These are phyloP conservation scores for Volucella inanis DNA, from an alignment of 2,888 invertebrate species.

Conservation along the genomic window DNA sequence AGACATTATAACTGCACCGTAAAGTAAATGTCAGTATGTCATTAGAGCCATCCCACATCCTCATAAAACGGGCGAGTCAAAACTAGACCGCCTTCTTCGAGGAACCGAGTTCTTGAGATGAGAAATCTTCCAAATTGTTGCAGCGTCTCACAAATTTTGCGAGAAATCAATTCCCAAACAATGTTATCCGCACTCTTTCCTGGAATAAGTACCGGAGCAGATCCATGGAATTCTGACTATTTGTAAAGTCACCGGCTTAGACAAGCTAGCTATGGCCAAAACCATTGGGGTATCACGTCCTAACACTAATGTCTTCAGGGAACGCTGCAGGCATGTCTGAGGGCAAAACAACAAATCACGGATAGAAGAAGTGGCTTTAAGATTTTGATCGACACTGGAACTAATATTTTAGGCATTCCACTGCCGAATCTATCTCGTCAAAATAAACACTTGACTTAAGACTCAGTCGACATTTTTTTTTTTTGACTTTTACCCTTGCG, in stretches of 20 bases:
- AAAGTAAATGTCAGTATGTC: neutral
- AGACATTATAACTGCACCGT: neutral
- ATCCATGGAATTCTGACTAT: neutral
- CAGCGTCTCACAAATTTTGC: constrained; percentile 20
- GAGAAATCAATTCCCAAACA: constrained; percentile 5
- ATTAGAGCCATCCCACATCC: constrained; percentile 7
- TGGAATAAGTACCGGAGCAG: constrained; percentile 17
- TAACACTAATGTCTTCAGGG: neutral
- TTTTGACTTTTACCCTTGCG: constrained; percentile 1
- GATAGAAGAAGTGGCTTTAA: neutral
- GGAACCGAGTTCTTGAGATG: neutral
- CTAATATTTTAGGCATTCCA: constrained; percentile 16
- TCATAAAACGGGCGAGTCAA: constrained; percentile 21
- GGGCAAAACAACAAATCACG: neutral
- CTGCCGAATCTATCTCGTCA: neutral
- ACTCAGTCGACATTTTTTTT: neutral
- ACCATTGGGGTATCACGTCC: constrained; percentile 14
- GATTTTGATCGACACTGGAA: constrained; percentile 22
- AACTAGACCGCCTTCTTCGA: neutral
- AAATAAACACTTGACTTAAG: neutral
- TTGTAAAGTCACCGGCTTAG: constrained; percentile 7
- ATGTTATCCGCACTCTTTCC: constrained; percentile 18
- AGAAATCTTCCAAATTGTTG: constrained; percentile 20
- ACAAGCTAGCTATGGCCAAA: constrained; percentile 31
- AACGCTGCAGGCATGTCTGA: constrained; percentile 9